Evolutionary conservation across 2,113 vertebrate genomes (phyloP).

Genomic region (Mirounga angustirostris): DNA sequence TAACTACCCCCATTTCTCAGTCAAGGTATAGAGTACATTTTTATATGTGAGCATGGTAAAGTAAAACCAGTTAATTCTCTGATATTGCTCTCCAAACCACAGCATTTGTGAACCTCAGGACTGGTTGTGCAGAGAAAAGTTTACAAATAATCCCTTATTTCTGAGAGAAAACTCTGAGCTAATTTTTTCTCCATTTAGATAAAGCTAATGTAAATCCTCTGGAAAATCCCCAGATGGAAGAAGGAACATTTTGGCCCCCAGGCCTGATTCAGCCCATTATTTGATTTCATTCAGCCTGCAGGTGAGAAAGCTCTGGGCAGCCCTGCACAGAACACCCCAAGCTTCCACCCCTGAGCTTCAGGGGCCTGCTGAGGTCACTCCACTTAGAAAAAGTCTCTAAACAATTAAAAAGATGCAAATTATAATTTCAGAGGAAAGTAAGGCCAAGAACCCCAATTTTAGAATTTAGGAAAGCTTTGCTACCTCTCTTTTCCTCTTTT

Average conservation of each 20-base stretch:
- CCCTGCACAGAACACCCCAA: background rate
- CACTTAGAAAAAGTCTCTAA: background rate
- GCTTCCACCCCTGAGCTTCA: background rate
- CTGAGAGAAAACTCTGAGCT: conserved; percentile 61
- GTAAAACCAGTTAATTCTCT: conserved; percentile 35
- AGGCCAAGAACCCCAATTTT: background rate
- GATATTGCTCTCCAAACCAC: background rate
- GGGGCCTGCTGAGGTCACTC: background rate
- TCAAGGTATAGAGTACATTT: background rate
- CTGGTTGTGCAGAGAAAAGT: background rate
- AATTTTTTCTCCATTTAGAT: conserved; percentile 59
- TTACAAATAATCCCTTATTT: conserved; percentile 65
- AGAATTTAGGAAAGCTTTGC: background rate
- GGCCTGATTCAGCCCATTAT: background rate
- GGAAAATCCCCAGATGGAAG: background rate
- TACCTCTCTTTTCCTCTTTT: background rate
- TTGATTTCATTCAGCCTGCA: background rate
- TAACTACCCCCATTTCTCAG: background rate
- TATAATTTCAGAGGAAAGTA: background rate
- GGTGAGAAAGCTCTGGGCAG: background rate
- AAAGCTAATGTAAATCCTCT: conserved; percentile 44
- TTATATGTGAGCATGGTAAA: background rate
- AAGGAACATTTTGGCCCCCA: conserved; percentile 70
- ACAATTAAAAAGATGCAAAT: background rate
- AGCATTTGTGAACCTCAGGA: background rate